Evolutionary conservation across 2,113 vertebrate genomes (phyloP), one percentile per base, ranked within the genome.

Genomic region (Pogona vitticeps): DNA sequence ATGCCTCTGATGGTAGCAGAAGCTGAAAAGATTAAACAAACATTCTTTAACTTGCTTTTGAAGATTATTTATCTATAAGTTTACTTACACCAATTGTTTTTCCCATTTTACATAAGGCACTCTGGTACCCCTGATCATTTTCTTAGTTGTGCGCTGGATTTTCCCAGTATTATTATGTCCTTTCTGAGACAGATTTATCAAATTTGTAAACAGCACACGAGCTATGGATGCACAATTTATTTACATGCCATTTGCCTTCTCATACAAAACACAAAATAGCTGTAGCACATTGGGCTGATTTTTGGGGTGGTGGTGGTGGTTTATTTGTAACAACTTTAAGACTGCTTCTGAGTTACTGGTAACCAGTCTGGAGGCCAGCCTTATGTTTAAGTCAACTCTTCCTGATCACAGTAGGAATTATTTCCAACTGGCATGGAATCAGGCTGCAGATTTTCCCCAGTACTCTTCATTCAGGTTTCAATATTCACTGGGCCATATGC

Each of bases 71-170:
- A 33, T 26, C 77, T 56, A 61, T 86, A 80, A 80, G 59, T 71
- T 72, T 72, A 61, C 26, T 61, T 71, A 61, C 28, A 42, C 15
- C 72, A 36, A 59, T 79, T 28, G 23, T 15, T 46, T 72, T 23
- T 23, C 26, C 38, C 56, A 18, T 59, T 59, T 80, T 59, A 42
- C 10, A 6, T 46, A 86, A 58, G 46, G 67, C 28, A 9, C 9
- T 61, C 58, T 33, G n/a, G 20, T 20, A 42, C 21, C 70, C 73
- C 58, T 75, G 85, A 73, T 86, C 73, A 81, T 81, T 86, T 80
- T 80, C 46, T 67, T 52, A 80, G 78, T 12, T 70, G 13, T 52
- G 36, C 13, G 1, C 78, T 80, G 70, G 63, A 75, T 65, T 81
- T 86, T 86, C 68, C 68, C 56, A 80, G 20, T 61, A 46, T 80